Percentiles rank a stretch among this genome's conserved stretches.
These are phyloP conservation scores for Rhynchopsitta pachyrhyncha DNA, from an alignment of 2,113 vertebrate species.

Conservation along the genomic window DNA sequence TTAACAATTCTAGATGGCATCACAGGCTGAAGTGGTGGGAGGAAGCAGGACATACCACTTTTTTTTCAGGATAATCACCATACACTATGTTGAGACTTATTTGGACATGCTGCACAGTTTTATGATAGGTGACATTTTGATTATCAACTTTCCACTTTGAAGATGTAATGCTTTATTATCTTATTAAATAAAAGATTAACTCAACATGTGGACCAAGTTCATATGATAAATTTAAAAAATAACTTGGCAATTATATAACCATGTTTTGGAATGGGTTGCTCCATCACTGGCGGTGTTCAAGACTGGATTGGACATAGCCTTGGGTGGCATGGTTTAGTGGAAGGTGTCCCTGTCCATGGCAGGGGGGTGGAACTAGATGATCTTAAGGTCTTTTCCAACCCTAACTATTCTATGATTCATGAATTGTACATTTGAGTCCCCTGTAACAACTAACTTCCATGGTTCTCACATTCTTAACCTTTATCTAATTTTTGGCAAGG, in stretches of 20 bases:
- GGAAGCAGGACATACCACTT: background rate
- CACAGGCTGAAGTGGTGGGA: background rate
- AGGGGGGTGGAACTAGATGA: too few species aligned
- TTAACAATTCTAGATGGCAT: background rate
- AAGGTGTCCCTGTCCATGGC: too few species aligned
- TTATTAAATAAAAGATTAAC: background rate
- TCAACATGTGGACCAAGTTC: background rate
- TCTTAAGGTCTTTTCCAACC: too few species aligned
- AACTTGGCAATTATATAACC: background rate
- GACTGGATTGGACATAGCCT: too few species aligned
- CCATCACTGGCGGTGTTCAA: too few species aligned
- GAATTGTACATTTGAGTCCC: background rate
- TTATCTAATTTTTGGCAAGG: background rate
- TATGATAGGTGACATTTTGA: background rate
- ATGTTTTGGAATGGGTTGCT: background rate
- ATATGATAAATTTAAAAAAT: background rate
- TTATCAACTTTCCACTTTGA: background rate
- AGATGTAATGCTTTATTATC: background rate
- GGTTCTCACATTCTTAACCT: background rate
- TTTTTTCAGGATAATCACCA: background rate
- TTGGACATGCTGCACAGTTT: background rate
- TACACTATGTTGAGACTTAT: background rate
- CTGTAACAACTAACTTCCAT: background rate
- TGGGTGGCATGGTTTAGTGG: too few species aligned
- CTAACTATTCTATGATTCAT: background rate